A percentile compares a stretch with the other conserved stretches of the same genome.
Conservation (phyloP, 2,888 invertebrate genomes). For the Ophion ventricosus region DNA sequence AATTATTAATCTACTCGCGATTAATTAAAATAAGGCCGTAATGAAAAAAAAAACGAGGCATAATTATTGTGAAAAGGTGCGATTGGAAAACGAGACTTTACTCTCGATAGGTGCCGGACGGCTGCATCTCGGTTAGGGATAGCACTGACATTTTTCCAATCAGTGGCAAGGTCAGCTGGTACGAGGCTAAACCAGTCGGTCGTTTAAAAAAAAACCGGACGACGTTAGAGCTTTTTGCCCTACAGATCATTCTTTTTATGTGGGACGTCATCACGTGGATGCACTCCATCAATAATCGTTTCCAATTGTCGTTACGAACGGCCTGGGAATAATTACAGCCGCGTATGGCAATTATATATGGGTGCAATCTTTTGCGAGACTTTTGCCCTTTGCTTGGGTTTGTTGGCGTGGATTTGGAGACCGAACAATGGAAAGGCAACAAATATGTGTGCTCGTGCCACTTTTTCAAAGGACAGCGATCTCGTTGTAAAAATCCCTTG, state of each 20-base stretch:
- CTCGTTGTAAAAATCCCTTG: no score
- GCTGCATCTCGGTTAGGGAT: conserved; percentile 48
- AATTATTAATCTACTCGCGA: no score
- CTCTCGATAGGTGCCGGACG: conserved; percentile 7
- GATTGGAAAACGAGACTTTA: background rate
- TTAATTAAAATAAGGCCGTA: background rate
- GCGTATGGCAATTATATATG: conserved; percentile 4
- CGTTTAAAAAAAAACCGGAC: conserved; percentile 29
- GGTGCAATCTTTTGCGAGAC: no score
- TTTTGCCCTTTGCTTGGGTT: background rate
- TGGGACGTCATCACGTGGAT: conserved; percentile 6
- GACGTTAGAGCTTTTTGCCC: conserved; percentile 38
- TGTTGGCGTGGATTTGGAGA: background rate
- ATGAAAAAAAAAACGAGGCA: background rate
- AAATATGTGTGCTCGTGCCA: background rate
- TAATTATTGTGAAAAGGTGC: background rate
- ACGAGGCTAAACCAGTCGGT: conserved; percentile 71
- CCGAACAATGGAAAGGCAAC: background rate
- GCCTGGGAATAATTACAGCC: background rate
- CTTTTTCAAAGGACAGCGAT: no score
- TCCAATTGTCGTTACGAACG: background rate
- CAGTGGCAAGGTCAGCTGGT: conserved; percentile 71
- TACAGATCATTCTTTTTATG: conserved; percentile 11
- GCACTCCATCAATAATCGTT: conserved; percentile 17
- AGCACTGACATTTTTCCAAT: conserved; percentile 74